Base-by-base conservation (phyloP, 1,140 invertebrate species). In the Homalodisca vitripennis region DNA sequence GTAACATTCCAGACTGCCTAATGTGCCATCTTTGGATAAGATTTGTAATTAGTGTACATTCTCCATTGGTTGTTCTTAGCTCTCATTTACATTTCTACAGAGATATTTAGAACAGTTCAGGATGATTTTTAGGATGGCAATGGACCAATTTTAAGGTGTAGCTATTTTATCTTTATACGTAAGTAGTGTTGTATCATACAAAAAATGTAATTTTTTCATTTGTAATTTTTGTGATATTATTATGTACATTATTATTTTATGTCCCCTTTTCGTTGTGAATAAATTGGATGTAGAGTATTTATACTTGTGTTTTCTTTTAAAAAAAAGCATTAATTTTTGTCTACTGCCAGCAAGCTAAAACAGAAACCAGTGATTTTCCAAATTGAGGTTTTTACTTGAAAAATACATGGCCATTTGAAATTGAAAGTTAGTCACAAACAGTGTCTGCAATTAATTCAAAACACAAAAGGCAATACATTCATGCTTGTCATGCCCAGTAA, bases 241-340 rank as follows among this genome's bases (percentile, higher is more conserved):
- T 47, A 14, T 66, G 41, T 27, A 46, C 47, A 27, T 26, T 55
- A 64, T 64, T 32, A 64, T 66, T 46, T 27, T 66, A 32, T 63
- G 10, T 32, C 31, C 29, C 29, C n/a, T n/a, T 32, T 63, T 22
- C 34, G 63, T 66, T 66, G 32, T 66, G 63, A 66, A 66, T 66
- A 66, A 66, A 66, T 66, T 66, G 63, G 63, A 41, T 66, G 63
- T 66, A 66, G 63, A 46, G 32, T 47, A 47, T 46, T 46, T 32
- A 13, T 20, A 46, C 46, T 32, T 30, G 62, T 3, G 57, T 29
- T 27, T 62, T 6, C 2, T 41, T 41, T 41, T 41, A 41, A n/a
- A n/a, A n/a, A n/a, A n/a, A n/a, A n/a, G n/a, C n/a, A n/a, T n/a
- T n/a, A n/a, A n/a, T n/a, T n/a, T n/a, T n/a, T n/a, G n/a, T n/a